phyloP scores from a whole-genome alignment of 2,113 vertebrate species.

The Cottus gobio region DNA sequence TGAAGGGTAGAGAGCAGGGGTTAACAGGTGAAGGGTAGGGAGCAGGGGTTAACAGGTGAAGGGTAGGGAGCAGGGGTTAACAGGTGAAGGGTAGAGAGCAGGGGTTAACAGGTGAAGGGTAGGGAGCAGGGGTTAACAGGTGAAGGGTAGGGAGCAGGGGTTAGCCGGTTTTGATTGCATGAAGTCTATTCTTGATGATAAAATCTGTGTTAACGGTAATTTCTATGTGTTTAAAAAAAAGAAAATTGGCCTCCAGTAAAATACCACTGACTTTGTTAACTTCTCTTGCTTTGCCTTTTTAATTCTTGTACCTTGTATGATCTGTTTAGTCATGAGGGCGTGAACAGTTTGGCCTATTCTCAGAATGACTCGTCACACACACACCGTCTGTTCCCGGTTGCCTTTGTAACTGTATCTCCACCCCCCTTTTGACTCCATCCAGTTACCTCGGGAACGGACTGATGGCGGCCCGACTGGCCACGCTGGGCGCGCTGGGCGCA shows the following conservation, averaged over 20 bases:
- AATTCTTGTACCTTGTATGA: background rate
- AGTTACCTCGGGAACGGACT: conserved; percentile 97
- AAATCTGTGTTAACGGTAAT: background rate
- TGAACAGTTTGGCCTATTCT: conserved; percentile 28
- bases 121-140: too few species aligned
- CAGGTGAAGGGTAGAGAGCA: too few species aligned
- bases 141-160: too few species aligned
- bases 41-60: too few species aligned
- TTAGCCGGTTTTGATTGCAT: background rate
- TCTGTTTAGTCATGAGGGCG: conserved; percentile 16
- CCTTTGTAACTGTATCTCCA: conserved; percentile 17
- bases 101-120: too few species aligned
- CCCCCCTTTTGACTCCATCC: conserved; percentile 42
- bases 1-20: too few species aligned
- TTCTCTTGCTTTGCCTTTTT: conserved; percentile 9
- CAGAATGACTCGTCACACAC: conserved; percentile 20
- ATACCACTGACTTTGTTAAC: conserved; percentile 4
- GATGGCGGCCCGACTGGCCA: conserved; percentile 92
- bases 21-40: too few species aligned
- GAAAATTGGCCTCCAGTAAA: background rate
- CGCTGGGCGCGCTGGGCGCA: conserved; percentile 87
- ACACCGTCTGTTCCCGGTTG: conserved; percentile 1
- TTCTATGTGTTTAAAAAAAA: background rate
- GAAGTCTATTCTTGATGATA: background rate
- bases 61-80: too few species aligned